Conservation (phyloP, 2,797 vertebrate genomes). For the Darevskia nairensis region DNA sequence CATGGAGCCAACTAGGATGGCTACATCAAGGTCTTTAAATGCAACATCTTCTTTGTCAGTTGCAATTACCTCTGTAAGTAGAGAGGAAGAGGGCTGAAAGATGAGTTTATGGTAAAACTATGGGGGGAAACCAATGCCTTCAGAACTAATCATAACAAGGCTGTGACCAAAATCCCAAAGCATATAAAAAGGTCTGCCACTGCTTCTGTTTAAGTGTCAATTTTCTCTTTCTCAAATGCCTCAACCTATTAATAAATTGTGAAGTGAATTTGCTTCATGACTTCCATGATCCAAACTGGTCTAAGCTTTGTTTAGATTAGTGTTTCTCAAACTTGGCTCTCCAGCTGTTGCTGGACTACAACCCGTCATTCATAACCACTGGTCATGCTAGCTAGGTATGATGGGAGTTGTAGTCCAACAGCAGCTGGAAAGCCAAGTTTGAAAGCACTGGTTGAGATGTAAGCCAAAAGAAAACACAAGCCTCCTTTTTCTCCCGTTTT, state of each 20-base stretch:
- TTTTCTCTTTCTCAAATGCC: not conserved
- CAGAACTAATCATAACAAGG: not conserved
- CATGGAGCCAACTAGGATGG: slow-evolving; percentile 96
- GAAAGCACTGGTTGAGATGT: too few relatives aligned
- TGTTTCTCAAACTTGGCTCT: too few relatives aligned
- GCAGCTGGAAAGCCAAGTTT: too few relatives aligned
- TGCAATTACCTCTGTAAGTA: slow-evolving; percentile 86
- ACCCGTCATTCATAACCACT: too few relatives aligned
- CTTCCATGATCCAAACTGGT: not conserved
- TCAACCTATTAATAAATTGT: not conserved
- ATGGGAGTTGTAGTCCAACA: too few relatives aligned
- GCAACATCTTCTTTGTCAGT: slow-evolving; percentile 94
- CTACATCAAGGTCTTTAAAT: slow-evolving; percentile 92
- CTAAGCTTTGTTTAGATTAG: not conserved
- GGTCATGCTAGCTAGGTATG: too few relatives aligned
- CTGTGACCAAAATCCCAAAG: not conserved
- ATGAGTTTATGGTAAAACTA: not conserved
- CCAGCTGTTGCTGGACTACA: too few relatives aligned
- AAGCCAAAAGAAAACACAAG: not conserved
- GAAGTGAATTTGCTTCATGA: not conserved
- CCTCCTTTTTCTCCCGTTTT: not conserved
- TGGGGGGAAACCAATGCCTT: rapidly evolving
- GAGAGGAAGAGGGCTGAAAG: not conserved
- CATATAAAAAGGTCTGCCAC: not conserved
- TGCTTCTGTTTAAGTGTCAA: not conserved